phyloP scores from a whole-genome alignment of 2,113 vertebrate species.

The Phrynosoma blainvillii region DNA sequence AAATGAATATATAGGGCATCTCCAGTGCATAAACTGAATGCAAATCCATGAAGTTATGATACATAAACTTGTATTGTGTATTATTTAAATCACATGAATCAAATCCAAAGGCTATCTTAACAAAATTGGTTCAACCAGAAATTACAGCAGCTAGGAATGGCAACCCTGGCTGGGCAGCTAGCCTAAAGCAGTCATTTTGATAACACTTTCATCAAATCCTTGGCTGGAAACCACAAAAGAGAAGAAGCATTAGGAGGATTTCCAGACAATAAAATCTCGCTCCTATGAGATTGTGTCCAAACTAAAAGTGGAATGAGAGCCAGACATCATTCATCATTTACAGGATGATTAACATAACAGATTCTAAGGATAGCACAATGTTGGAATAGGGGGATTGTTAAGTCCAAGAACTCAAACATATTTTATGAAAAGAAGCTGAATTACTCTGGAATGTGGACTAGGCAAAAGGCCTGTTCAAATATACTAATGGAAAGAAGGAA shows the following conservation, averaged over 20 bases:
- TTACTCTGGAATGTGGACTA: neutral
- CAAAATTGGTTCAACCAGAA: neutral
- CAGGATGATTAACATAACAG: neutral
- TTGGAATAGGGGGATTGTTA: neutral
- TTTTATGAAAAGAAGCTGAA: neutral
- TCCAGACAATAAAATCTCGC: neutral
- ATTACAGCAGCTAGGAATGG: neutral
- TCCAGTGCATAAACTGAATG: neutral
- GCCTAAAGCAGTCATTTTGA: neutral
- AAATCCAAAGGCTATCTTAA: neutral
- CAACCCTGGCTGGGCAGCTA: neutral
- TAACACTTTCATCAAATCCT: neutral
- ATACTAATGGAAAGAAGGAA: neutral
- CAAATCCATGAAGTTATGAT: neutral
- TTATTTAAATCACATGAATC: neutral
- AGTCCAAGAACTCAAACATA: neutral
- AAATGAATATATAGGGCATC: neutral
- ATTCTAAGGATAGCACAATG: neutral
- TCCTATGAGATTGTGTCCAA: neutral
- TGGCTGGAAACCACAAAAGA: neutral
- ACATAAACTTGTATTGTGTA: neutral
- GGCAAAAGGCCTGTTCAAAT: neutral
- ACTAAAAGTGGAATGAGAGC: neutral
- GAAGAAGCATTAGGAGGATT: neutral
- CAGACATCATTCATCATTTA: too few relatives aligned